A percentile compares a stretch with the other conserved stretches of the same genome.
Evolutionary conservation across 2,113 vertebrate genomes (phyloP).

Genomic region (Oceanites oceanicus): DNA sequence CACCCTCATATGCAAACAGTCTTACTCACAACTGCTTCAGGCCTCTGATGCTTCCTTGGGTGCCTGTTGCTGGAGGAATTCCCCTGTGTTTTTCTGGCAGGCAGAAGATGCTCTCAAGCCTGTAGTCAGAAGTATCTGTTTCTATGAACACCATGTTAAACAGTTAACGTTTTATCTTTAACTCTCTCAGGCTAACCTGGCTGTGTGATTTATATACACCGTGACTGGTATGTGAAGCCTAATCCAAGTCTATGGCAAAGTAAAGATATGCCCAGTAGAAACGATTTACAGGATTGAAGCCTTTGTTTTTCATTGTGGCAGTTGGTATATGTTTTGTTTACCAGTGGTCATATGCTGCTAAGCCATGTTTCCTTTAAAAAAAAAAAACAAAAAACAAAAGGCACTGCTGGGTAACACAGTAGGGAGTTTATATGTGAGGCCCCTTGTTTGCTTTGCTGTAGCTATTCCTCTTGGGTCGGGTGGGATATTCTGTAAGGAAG

Average conservation of each 20-base stretch:
- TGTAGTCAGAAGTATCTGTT: not conserved
- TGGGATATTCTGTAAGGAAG: not conserved
- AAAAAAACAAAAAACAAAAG: too few species aligned
- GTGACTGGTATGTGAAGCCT: not conserved
- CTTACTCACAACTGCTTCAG: not conserved
- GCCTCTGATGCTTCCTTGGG: not conserved
- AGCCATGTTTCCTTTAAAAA: not conserved
- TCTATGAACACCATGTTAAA: not conserved
- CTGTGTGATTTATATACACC: not conserved
- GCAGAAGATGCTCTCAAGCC: not conserved
- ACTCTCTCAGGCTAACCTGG: not conserved
- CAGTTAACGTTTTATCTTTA: not conserved
- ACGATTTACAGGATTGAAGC: not conserved
- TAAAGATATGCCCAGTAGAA: not conserved
- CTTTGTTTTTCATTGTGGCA: not conserved
- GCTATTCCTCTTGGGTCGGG: not conserved
- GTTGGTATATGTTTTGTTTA: not conserved
- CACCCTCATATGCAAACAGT: not conserved
- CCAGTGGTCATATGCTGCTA: not conserved
- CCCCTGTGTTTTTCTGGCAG: not conserved
- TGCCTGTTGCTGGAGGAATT: not conserved
- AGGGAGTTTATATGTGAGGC: not conserved
- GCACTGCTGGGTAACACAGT: not conserved
- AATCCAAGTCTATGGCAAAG: not conserved
- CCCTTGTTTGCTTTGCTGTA: not conserved